phyloP scores from a whole-genome alignment of 1,140 invertebrate genomes.

The Orius insidiosus region DNA sequence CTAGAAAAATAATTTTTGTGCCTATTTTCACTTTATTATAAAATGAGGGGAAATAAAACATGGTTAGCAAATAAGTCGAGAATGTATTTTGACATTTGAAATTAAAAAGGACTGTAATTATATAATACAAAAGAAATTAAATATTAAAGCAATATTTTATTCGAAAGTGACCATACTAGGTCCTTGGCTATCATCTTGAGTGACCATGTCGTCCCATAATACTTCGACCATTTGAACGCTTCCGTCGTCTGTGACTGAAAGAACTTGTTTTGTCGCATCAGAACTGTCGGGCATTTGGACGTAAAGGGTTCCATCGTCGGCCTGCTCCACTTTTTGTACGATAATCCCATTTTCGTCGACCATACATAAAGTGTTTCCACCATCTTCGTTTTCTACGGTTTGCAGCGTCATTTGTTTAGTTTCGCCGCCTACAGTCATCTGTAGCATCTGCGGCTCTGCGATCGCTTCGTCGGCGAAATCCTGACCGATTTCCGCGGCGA shows the following conservation, averaged over 20 bases:
- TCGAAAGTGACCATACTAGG: slow-evolving; percentile 13
- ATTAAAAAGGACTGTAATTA: too few species aligned
- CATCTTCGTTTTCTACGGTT: slow-evolving; percentile 15
- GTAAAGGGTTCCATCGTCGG: slow-evolving; percentile 22
- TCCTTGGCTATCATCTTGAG: slow-evolving; percentile 8
- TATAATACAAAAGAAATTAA: too few species aligned
- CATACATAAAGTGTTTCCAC: slow-evolving; percentile 18
- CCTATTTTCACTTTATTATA: too few species aligned
- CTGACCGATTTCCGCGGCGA: slow-evolving; percentile 13
- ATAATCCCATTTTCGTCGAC: slow-evolving; percentile 21
- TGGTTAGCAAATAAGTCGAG: too few species aligned
- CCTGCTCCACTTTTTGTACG: slow-evolving; percentile 19
- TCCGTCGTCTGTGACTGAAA: slow-evolving; percentile 21
- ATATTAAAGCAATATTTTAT: not conserved
- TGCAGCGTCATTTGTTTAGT: slow-evolving; percentile 13
- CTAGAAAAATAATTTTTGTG: too few species aligned
- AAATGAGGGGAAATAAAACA: too few species aligned
- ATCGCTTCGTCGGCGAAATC: slow-evolving; percentile 3
- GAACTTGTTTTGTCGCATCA: slow-evolving; percentile 19
- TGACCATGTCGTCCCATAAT: slow-evolving; percentile 22
- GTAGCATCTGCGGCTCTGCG: slow-evolving; percentile 3
- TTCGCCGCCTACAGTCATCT: slow-evolving; percentile 6
- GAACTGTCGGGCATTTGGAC: slow-evolving; percentile 20
- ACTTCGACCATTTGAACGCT: slow-evolving; percentile 23
- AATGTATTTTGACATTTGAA: too few species aligned